phyloP scores from a whole-genome alignment of 2,888 invertebrate genomes.

The Meliscaeva auricollis region DNA sequence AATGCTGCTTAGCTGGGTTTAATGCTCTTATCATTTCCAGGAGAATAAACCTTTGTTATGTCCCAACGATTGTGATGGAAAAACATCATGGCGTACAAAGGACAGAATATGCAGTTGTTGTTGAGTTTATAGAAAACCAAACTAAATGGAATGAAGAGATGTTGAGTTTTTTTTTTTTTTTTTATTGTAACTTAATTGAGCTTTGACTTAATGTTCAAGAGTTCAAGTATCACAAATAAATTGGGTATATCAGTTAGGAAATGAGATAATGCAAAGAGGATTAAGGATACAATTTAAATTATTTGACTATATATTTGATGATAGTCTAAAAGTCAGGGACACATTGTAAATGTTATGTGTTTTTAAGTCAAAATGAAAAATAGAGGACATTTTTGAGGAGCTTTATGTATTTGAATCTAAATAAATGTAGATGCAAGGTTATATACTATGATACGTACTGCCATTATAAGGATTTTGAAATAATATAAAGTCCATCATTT shows the following conservation, averaged over 20 bases:
- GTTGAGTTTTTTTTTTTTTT: not conserved
- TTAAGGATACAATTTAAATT: too few species aligned
- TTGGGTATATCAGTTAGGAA: not conserved
- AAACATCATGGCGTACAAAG: not conserved
- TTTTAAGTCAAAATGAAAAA: too few species aligned
- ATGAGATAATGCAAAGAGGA: not conserved
- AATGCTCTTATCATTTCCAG: slow-evolving; percentile 35
- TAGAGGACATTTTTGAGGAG: too few species aligned
- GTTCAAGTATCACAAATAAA: not conserved
- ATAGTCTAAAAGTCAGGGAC: too few species aligned
- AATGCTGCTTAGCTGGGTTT: not conserved
- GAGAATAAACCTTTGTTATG: slow-evolving; percentile 8
- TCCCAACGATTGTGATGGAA: not conserved
- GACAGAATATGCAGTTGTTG: slow-evolving; percentile 6
- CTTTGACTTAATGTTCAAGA: slow-evolving; percentile 15
- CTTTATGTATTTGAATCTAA: too few species aligned
- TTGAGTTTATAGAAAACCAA: not conserved
- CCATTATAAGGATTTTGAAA: too few species aligned
- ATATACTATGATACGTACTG: too few species aligned
- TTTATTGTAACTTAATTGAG: slow-evolving; percentile 7
- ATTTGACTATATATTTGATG: too few species aligned
- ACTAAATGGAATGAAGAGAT: not conserved
- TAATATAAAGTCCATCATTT: too few species aligned
- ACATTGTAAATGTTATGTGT: too few species aligned
- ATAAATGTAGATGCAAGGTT: too few species aligned